Evolutionary conservation across 1,140 invertebrate genomes (phyloP).

Genomic region (Rhopalosiphum padi): DNA sequence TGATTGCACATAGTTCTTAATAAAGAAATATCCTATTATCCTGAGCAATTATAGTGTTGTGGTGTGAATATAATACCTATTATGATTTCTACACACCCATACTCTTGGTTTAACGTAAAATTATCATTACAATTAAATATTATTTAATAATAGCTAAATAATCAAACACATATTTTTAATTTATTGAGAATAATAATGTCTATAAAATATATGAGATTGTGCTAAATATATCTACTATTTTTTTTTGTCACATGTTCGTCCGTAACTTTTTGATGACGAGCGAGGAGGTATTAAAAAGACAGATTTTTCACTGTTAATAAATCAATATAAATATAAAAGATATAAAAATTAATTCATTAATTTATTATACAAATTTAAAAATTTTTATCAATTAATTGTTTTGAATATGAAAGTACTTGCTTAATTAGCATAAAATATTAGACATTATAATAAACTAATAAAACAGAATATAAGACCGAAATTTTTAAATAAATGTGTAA

Average conservation of each 20-base stretch:
- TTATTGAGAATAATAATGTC: neutral
- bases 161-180: neutral
- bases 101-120: neutral
- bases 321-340: neutral
- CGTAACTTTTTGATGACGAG: neutral
- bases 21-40: neutral
- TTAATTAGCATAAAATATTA: too few species aligned
- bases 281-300: neutral
- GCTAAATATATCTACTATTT: neutral
- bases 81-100: neutral
- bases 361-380: too few species aligned
- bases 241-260: neutral
- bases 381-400: too few species aligned
- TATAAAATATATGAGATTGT: neutral
- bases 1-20: neutral
- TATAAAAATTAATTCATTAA: too few species aligned
- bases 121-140: neutral
- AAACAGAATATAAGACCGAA: too few species aligned
- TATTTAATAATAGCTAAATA: neutral
- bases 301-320: neutral
- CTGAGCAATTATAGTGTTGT: neutral
- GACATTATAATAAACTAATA: too few species aligned
- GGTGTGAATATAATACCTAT: neutral
- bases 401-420: too few species aligned
- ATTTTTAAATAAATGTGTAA: too few species aligned